Percentiles rank a stretch among this genome's conserved stretches.
Conservation (phyloP, 1,140 invertebrate species). For the Heliconius hewitsoni region DNA sequence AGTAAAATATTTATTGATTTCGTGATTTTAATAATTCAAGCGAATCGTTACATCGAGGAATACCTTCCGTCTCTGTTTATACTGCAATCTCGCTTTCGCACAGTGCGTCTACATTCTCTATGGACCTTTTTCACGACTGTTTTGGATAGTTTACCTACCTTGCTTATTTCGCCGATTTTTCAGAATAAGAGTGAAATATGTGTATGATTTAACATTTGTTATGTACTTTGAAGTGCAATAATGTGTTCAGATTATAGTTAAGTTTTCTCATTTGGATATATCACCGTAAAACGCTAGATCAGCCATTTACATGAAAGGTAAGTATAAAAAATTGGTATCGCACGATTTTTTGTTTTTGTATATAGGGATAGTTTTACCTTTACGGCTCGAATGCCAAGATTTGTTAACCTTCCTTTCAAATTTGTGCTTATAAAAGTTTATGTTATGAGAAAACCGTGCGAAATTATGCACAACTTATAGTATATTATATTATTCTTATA, state of each 20-base stretch:
- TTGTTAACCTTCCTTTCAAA: slow-evolving; percentile 22
- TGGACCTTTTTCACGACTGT: slow-evolving; percentile 80
- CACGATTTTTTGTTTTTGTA: slow-evolving; percentile 72
- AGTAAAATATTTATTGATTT: not conserved
- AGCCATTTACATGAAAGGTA: slow-evolving; percentile 81
- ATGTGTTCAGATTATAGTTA: slow-evolving; percentile 66
- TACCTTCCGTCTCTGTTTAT: slow-evolving; percentile 30
- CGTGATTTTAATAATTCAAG: slow-evolving; percentile 9
- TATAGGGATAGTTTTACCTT: slow-evolving; percentile 46
- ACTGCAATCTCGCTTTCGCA: slow-evolving; percentile 35
- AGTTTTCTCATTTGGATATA: slow-evolving; percentile 46
- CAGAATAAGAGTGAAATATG: slow-evolving; percentile 68
- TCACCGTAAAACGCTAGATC: slow-evolving; percentile 64
- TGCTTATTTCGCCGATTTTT: slow-evolving; percentile 78
- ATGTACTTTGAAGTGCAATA: slow-evolving; percentile 55
- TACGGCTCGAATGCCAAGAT: slow-evolving; percentile 32
- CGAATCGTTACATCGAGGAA: not conserved
- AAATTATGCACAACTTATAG: slow-evolving; percentile 64
- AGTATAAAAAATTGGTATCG: slow-evolving; percentile 79
- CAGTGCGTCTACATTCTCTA: slow-evolving; percentile 54
- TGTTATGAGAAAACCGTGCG: slow-evolving; percentile 50
- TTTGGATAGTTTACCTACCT: slow-evolving; percentile 80
- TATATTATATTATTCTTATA: slow-evolving; percentile 65
- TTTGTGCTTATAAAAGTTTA: slow-evolving; percentile 42
- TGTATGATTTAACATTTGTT: slow-evolving; percentile 61